Conservation (phyloP, 64 coral and sea anemone genomes). For the Dendronephthya gigantea region DNA sequence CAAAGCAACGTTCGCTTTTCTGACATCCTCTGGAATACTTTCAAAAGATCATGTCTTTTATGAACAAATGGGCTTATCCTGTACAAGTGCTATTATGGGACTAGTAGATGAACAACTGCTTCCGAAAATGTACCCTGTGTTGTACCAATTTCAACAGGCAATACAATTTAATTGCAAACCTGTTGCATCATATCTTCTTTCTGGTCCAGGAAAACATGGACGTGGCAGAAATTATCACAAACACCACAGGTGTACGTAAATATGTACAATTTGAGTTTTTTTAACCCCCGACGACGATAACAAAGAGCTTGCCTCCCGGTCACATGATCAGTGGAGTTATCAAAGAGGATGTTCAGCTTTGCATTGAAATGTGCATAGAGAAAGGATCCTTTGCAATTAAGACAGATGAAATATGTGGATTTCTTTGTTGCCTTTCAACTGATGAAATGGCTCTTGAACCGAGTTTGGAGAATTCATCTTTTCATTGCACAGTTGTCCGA, state of each 20-base stretch:
- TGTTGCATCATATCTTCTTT: conserved; percentile 35
- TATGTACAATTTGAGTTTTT: conserved; percentile 30
- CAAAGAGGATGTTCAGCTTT: conserved; percentile 31
- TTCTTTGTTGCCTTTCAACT: conserved; percentile 34
- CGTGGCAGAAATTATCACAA: conserved; percentile 6
- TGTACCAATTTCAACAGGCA: conserved; percentile 19
- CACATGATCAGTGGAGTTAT: conserved; percentile 27
- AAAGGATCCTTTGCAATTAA: conserved; percentile 24
- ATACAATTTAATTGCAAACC: conserved; percentile 38
- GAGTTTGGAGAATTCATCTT: conserved; percentile 24
- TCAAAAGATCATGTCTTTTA: conserved; percentile 32
- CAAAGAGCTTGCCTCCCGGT: conserved; percentile 18
- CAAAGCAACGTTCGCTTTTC: conserved; percentile 39
- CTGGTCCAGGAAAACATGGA: conserved; percentile 23
- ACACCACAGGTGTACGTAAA: conserved; percentile 21
- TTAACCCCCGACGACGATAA: neutral
- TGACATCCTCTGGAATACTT: conserved; percentile 24
- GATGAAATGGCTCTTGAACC: conserved; percentile 35
- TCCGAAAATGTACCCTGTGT: conserved; percentile 12
- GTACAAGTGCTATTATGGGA: conserved; percentile 25
- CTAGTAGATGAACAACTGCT: conserved; percentile 13
- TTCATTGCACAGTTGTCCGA: conserved; percentile 4
- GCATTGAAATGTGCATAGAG: conserved; percentile 34
- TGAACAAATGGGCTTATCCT: conserved; percentile 13
- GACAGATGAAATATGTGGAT: conserved; percentile 3